Base-by-base conservation (phyloP, 2,797 vertebrate species). In the Peromyscus melanophrys region DNA sequence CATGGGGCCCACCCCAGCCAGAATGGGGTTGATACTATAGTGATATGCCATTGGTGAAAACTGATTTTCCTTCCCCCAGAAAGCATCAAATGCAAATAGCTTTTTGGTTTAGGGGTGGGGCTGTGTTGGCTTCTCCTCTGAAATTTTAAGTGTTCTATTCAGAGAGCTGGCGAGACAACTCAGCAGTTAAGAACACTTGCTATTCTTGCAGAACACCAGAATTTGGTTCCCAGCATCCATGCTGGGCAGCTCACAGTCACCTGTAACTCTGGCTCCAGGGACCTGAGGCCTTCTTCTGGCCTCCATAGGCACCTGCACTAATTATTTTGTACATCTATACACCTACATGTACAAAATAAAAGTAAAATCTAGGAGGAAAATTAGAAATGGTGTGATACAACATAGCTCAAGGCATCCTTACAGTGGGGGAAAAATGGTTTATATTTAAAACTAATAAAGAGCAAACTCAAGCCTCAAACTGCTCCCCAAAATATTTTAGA, bases 381-480 rank as follows among this genome's bases (percentile, higher is more conserved):
- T 43, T 43, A 63, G 27, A 83, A 57, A 46, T 31, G 17, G 14
- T 46, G 59, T 46, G 25, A 61, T 92, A 78, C 83, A 88, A 83
- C 52, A 73, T 29, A 91, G 61, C 77, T 40, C 34, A 69, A 94
- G 69, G 31, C 17, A 90, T 82, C 75, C 23, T 40, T 75, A 27
- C 43, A 75, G 65, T n/a, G 6, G 29, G 52, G 52, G 14, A n/a
- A 34, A 31, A 65, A 67, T 59, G 43, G 5, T 67, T 89, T 25
- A 63, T 10, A n/a, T 83, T 89, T 73, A 40, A 43, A 94, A 91
- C 55, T 87, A 65, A 89, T 63, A 63, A 84, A 83, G 27, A 92
- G 69, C 11, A 69, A 86, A 80, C 49, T 75, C 77, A 95, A 93
- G 78, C 84, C 34, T 88, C 31, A 55, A 92, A 55, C 55, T 86